phyloP scores from a whole-genome alignment of 2,888 invertebrate species.

The Caenorhabditis sinica region DNA sequence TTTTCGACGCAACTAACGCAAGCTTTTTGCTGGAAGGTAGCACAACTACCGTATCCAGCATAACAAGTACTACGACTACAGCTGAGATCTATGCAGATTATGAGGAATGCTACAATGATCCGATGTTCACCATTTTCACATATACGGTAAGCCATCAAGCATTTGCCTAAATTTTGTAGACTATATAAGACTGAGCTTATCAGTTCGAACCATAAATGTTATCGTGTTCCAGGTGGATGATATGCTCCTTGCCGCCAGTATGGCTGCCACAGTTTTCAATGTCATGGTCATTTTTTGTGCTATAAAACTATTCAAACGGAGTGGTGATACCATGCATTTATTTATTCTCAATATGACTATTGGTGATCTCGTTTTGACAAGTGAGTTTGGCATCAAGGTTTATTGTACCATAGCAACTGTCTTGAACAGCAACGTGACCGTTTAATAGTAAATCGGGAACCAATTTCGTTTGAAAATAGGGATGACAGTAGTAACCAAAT shows the following conservation, averaged over 20 bases:
- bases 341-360: constrained; percentile 83
- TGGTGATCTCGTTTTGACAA: constrained; percentile 82
- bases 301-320: constrained; percentile 79
- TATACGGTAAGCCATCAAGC: constrained; percentile 79
- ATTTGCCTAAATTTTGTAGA: neutral
- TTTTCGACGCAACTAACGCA: constrained; percentile 25
- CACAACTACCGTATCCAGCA: constrained; percentile 24
- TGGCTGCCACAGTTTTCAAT: constrained; percentile 83
- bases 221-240: constrained; percentile 78
- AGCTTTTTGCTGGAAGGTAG: constrained; percentile 38
- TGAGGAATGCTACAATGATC: constrained; percentile 77
- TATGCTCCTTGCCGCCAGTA: constrained; percentile 81
- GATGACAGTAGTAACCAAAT: too few relatives aligned
- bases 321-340: constrained; percentile 83
- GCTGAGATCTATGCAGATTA: constrained; percentile 33
- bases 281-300: constrained; percentile 83
- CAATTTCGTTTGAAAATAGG: too few relatives aligned
- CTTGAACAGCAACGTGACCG: neutral
- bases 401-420: neutral
- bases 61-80: constrained; percentile 22
- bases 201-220: constrained; percentile 28
- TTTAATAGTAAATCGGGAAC: too few relatives aligned
- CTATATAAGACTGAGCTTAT: neutral
- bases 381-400: constrained; percentile 56
- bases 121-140: constrained; percentile 77